Percentiles rank a stretch among this genome's conserved stretches.
Conservation (phyloP, 2,888 invertebrate species). For the Aphidoletes aphidimyza region DNA sequence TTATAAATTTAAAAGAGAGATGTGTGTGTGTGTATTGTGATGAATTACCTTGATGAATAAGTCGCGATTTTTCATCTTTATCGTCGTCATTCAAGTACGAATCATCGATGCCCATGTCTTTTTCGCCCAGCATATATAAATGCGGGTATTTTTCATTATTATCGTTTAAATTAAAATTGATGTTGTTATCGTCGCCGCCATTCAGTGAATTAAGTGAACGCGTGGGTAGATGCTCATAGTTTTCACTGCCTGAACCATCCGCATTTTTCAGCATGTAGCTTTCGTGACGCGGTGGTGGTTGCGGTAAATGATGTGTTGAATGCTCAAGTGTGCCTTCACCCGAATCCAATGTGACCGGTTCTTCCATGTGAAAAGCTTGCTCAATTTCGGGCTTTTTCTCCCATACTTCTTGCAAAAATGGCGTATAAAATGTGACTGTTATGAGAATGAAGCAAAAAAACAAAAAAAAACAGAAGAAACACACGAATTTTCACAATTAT, state of each 20-base stretch:
- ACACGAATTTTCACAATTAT: background rate
- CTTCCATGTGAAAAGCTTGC: slow-evolving; percentile 89
- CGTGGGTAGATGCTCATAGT: slow-evolving; percentile 74
- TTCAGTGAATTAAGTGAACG: slow-evolving; percentile 68
- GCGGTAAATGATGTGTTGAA: slow-evolving; percentile 73
- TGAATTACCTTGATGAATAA: slow-evolving; percentile 70
- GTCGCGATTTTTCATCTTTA: slow-evolving; percentile 66
- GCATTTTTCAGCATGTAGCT: slow-evolving; percentile 79
- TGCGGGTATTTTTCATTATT: slow-evolving; percentile 76
- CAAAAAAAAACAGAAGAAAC: background rate
- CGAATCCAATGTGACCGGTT: slow-evolving; percentile 72
- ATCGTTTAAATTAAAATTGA: slow-evolving; percentile 71
- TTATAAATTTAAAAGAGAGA: background rate
- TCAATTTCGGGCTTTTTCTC: slow-evolving; percentile 95
- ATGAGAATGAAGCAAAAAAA: slow-evolving; percentile 56
- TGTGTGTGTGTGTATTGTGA: too few relatives aligned
- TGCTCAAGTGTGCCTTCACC: slow-evolving; percentile 78
- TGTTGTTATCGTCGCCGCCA: slow-evolving; percentile 68
- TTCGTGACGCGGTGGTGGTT: slow-evolving; percentile 79
- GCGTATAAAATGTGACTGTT: slow-evolving; percentile 90
- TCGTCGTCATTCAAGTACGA: slow-evolving; percentile 64
- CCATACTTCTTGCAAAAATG: slow-evolving; percentile 97
- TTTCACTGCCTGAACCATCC: slow-evolving; percentile 72
- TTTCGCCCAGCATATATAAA: slow-evolving; percentile 72
- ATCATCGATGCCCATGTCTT: slow-evolving; percentile 67